These are phyloP conservation scores for Pycnomerus fuliginosus DNA, from an alignment of 2,888 invertebrate genomes.

Conservation along the genomic window DNA sequence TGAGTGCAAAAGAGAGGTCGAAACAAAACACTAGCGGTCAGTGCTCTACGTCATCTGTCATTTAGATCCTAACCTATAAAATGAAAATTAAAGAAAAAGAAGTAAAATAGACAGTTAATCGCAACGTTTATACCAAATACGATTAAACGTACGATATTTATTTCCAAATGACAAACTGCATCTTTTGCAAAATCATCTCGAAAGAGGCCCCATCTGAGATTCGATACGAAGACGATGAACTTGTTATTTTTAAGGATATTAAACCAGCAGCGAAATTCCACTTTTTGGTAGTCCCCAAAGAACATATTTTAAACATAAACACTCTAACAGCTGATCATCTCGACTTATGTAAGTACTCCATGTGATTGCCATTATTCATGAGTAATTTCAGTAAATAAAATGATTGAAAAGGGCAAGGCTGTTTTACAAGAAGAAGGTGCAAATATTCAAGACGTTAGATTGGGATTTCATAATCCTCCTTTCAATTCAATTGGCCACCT, in stretches of 20 bases:
- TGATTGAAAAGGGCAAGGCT: conserved; percentile 60
- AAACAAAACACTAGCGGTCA: too few relatives aligned
- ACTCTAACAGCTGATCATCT: conserved; percentile 65
- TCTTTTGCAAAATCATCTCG: conserved; percentile 74
- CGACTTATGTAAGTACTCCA: conserved; percentile 64
- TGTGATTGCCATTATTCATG: conserved; percentile 2
- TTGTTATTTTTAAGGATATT: conserved; percentile 80
- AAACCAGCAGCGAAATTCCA: conserved; percentile 80
- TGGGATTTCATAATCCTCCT: conserved; percentile 92
- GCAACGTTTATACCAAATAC: too few relatives aligned
- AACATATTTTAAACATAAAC: conserved; percentile 75
- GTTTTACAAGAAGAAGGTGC: conserved; percentile 56
- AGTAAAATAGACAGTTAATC: too few relatives aligned
- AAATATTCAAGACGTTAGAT: conserved; percentile 51
- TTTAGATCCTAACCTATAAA: too few relatives aligned
- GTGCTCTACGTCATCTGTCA: too few relatives aligned
- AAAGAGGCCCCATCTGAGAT: conserved; percentile 63
- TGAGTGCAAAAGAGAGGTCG: too few relatives aligned
- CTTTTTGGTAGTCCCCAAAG: conserved; percentile 73
- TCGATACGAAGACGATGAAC: conserved; percentile 70
- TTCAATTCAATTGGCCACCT: conserved; percentile 80
- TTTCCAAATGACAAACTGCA: conserved; percentile 56
- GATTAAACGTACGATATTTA: too few relatives aligned
- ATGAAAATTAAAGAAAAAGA: too few relatives aligned
- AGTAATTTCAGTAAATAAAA: conserved; percentile 61